phyloP scores from a whole-genome alignment of 2,888 invertebrate species.

The Scrobipalpa atriplicella region DNA sequence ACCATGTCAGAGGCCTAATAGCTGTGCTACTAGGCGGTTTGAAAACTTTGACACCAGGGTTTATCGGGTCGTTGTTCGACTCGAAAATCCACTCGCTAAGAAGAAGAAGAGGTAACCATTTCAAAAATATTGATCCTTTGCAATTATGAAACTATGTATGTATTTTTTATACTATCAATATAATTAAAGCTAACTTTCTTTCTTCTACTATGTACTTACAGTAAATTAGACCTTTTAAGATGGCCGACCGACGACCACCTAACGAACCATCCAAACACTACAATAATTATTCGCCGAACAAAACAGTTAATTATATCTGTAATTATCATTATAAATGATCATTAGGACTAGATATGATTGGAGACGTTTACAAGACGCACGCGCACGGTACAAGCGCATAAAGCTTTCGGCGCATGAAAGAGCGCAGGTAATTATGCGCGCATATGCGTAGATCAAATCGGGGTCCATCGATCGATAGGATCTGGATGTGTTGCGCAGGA shows the following conservation, averaged over 20 bases:
- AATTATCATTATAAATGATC: constrained; percentile 56
- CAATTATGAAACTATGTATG: too few relatives aligned
- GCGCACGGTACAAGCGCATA: constrained; percentile 54
- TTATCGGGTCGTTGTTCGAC: too few relatives aligned
- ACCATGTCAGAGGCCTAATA: too few relatives aligned
- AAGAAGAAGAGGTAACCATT: too few relatives aligned
- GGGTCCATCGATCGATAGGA: constrained; percentile 76
- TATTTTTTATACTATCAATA: background rate
- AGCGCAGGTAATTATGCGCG: constrained; percentile 76
- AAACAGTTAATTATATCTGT: constrained; percentile 59
- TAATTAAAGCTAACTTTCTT: background rate
- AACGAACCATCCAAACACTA: background rate
- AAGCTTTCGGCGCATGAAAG: constrained; percentile 79
- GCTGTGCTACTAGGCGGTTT: too few relatives aligned
- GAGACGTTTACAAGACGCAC: constrained; percentile 72
- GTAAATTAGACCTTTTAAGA: too few relatives aligned
- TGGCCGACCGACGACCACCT: background rate
- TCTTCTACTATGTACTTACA: background rate
- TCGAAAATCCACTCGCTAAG: too few relatives aligned
- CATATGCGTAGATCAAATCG: constrained; percentile 80
- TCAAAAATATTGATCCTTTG: too few relatives aligned
- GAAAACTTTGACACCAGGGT: too few relatives aligned
- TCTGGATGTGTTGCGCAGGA: constrained; percentile 68
- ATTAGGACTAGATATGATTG: constrained; percentile 77
- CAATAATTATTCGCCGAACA: constrained; percentile 36